These are phyloP conservation scores for Danio kyathit DNA, from an alignment of 2,797 vertebrate genomes.

Conservation along the genomic window DNA sequence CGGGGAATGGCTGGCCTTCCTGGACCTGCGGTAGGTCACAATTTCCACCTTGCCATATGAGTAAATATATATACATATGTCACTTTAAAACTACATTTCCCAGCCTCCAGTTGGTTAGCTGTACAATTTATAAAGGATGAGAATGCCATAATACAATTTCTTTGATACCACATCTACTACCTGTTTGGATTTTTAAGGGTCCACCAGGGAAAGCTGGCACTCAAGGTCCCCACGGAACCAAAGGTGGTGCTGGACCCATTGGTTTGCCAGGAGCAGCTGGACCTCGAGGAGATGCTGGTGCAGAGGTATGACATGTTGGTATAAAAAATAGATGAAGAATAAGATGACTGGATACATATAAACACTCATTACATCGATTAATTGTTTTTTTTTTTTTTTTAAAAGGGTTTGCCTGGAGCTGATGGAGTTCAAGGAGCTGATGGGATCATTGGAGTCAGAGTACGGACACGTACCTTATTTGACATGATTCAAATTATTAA, in stretches of 20 bases:
- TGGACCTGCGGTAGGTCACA: slow-evolving; percentile 87
- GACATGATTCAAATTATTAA: not conserved
- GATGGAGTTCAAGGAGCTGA: slow-evolving; percentile 92
- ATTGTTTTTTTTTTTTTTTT: slow-evolving; percentile 48
- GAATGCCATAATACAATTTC: not conserved
- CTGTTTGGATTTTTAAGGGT: slow-evolving; percentile 77
- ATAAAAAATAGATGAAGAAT: not conserved
- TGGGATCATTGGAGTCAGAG: slow-evolving; percentile 88
- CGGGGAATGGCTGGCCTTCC: slow-evolving; percentile 90
- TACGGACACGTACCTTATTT: slow-evolving; percentile 72
- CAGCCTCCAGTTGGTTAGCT: not conserved
- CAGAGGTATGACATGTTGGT: slow-evolving; percentile 80
- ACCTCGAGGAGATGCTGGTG: slow-evolving; percentile 89
- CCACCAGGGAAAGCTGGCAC: slow-evolving; percentile 90
- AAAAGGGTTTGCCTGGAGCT: slow-evolving; percentile 88
- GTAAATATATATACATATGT: not conserved
- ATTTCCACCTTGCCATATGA: not conserved
- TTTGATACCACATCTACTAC: not conserved
- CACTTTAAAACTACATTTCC: not conserved
- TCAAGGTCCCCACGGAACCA: slow-evolving; percentile 84
- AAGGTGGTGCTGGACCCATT: slow-evolving; percentile 87
- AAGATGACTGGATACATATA: not conserved
- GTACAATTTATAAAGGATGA: not conserved
- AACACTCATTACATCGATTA: not conserved
- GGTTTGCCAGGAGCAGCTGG: slow-evolving; percentile 89